Evolutionary conservation across 2,113 vertebrate species (phyloP), one percentile per base, ranked within the genome.

Genomic region (Hyaena hyaena): DNA sequence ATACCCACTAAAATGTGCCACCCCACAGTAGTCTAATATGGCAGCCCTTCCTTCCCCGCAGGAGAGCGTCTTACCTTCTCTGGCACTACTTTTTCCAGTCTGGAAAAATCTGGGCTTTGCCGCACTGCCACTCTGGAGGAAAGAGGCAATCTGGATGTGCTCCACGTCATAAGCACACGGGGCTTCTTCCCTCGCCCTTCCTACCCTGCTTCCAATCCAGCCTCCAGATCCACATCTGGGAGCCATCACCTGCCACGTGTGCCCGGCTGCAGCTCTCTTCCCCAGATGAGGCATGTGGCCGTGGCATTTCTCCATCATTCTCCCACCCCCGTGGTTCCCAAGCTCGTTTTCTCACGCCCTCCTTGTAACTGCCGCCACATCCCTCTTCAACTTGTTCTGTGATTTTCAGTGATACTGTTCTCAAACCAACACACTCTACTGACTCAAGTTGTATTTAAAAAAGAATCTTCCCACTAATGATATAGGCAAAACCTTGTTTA

Each of bases 171-270:
- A 86, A 94, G 71, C 50, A 33, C 35, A 17, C 17, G 24, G 31
- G 21, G 24, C 39, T 31, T 50, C 11, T 9, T n/a, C 45, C 48
- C 61, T 92, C 0, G 1, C 39, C 66, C 65, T 81, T 71, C 63
- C 84, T 81, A 65, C 35, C 17, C 28, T 19, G 5, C 58, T 86
- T 71, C 81, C 77, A 69, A 31, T 2, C 15, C 3, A 55, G 65
- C 28, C 61, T 90, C 65, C 35, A 55, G 5, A 39, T 39, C 63
- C 33, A 15, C 93, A 76, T 93, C 93, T 95, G 92, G 97, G 97
- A 96, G 83, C 63, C 68, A 61, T 88, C 69, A 10, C 43, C 19
- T 4, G 50, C 86, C 10, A 0, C 3, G 14, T 50, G 12, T 19
- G 95, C 58, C 96, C 79, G 35, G 74, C 84, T n/a, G 21, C 4